Percentiles rank a stretch among this genome's conserved stretches.
Conservation (phyloP, 1,140 invertebrate genomes). For the Bombus vancouverensis region DNA sequence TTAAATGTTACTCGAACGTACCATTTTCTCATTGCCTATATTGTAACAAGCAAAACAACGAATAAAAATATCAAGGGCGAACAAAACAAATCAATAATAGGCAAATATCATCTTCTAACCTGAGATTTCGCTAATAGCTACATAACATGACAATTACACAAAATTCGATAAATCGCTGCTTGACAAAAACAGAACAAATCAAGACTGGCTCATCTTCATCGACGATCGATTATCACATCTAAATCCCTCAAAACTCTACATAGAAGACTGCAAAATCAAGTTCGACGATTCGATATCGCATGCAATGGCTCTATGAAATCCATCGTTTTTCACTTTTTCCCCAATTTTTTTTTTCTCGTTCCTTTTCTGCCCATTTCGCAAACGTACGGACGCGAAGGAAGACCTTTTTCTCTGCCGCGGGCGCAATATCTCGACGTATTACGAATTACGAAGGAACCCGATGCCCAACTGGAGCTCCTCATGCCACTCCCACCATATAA, state of each 20-base stretch:
- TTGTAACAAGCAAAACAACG: no score
- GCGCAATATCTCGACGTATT: slow-evolving; percentile 43
- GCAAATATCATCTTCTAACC: no score
- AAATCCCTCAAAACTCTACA: neutral
- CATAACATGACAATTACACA: no score
- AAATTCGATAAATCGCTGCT: neutral
- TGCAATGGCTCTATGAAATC: slow-evolving; percentile 20
- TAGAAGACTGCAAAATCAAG: neutral
- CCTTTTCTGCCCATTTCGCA: neutral
- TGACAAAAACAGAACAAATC: neutral
- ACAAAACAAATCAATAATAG: no score
- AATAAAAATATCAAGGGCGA: no score
- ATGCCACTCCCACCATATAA: slow-evolving; percentile 56
- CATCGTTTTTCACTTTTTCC: neutral
- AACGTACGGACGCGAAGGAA: neutral
- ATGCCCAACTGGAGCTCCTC: slow-evolving; percentile 53
- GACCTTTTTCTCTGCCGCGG: slow-evolving; percentile 17
- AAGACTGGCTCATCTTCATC: neutral
- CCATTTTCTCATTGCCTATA: no score
- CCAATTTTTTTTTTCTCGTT: neutral
- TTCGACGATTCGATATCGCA: neutral
- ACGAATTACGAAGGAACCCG: slow-evolving; percentile 46
- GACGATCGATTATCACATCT: neutral
- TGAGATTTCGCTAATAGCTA: no score
- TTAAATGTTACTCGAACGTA: no score